These are phyloP conservation scores for Ceratothoa steindachneri DNA, from an alignment of 2,888 invertebrate species.

Conservation along the genomic window DNA sequence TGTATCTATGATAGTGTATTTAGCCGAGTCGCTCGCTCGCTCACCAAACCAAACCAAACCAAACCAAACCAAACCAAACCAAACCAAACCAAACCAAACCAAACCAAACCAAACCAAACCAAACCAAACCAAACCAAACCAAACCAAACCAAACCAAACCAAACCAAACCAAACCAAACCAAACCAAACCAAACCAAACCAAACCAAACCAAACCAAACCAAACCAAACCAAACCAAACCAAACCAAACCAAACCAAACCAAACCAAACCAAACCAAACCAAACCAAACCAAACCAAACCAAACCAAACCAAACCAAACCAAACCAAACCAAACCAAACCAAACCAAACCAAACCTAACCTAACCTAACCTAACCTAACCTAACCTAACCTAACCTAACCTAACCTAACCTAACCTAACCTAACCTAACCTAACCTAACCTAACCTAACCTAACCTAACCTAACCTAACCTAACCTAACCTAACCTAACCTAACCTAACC, in stretches of 20 bases:
- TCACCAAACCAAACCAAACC: constrained; percentile 7
- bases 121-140: constrained; percentile 6
- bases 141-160: constrained; percentile 14
- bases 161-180: constrained; percentile 14
- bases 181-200: constrained; percentile 15
- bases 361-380: constrained; percentile 3
- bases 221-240: constrained; percentile 17
- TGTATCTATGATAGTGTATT: too few relatives aligned
- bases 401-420: constrained; percentile 7
- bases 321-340: constrained; percentile 14
- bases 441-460: constrained; percentile 13
- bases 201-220: constrained; percentile 15
- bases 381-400: constrained; percentile 1
- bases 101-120: constrained; percentile 1
- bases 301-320: constrained; percentile 14
- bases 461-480: constrained; percentile 9
- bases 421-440: constrained; percentile 9
- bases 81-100: constrained; percentile 3
- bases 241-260: constrained; percentile 16
- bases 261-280: constrained; percentile 14
- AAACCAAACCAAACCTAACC: constrained; percentile 12
- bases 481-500: constrained; percentile 8
- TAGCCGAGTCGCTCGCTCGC: too few relatives aligned
- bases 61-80: constrained; percentile 4
- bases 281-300: constrained; percentile 15